These are phyloP conservation scores for Watsonalla binaria DNA, from an alignment of 2,888 invertebrate genomes.

Conservation along the genomic window DNA sequence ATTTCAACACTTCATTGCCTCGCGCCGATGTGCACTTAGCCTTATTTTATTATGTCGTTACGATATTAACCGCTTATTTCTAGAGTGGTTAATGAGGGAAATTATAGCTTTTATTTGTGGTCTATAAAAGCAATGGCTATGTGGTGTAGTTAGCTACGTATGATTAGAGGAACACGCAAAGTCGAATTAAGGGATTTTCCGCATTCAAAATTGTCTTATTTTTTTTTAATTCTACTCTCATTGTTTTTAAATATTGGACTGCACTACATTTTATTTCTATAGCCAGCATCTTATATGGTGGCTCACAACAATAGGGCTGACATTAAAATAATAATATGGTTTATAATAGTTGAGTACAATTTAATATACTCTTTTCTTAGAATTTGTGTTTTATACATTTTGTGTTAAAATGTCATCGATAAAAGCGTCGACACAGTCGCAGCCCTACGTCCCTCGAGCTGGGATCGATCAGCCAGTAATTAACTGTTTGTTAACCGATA, in stretches of 20 bases:
- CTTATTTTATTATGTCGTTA: slow-evolving; percentile 3
- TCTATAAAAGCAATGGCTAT: slow-evolving; percentile 2
- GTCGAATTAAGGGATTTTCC: no score
- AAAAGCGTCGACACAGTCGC: slow-evolving; percentile 13
- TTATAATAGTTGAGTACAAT: no score
- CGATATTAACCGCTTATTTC: not conserved
- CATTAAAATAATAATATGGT: not conserved
- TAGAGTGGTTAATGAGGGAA: not conserved
- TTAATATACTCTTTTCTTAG: no score
- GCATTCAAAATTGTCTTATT: no score
- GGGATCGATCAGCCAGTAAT: slow-evolving; percentile 66
- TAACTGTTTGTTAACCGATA: slow-evolving; percentile 67
- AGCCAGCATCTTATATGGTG: no score
- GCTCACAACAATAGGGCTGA: no score
- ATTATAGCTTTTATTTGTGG: slow-evolving; percentile 3
- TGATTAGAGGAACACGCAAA: no score
- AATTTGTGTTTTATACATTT: no score
- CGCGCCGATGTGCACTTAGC: slow-evolving; percentile 3
- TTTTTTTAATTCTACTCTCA: no score
- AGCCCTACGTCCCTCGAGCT: slow-evolving; percentile 35
- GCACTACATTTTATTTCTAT: no score
- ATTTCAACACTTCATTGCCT: not conserved
- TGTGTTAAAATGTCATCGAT: slow-evolving; percentile 5
- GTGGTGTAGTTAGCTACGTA: not conserved
- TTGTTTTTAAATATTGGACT: no score